Percentiles rank a stretch among this genome's conserved stretches.
These are phyloP conservation scores for Xylophagus ater DNA, from an alignment of 2,888 invertebrate species.

Conservation along the genomic window DNA sequence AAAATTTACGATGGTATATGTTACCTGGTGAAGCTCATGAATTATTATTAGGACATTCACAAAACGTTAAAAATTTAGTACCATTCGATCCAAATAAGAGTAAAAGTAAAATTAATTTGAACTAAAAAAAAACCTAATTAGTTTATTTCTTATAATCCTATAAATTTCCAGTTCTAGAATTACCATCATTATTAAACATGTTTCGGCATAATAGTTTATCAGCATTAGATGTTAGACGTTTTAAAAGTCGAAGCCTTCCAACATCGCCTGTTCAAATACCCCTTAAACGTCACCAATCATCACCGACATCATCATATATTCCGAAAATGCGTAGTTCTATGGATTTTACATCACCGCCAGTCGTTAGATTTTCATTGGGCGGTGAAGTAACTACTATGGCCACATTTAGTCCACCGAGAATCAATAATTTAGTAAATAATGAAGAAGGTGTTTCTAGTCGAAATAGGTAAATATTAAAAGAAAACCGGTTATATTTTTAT, in stretches of 20 bases:
- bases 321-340: constrained; percentile 8
- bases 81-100: constrained; percentile 59
- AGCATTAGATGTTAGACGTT: constrained; percentile 49
- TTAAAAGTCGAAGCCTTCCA: constrained; percentile 27
- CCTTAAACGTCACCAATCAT: constrained; percentile 16
- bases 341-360: constrained; percentile 15
- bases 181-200: constrained; percentile 42
- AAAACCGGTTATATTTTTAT: background rate
- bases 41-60: constrained; percentile 58
- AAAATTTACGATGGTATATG: constrained; percentile 77
- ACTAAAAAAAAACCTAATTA: background rate
- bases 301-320: constrained; percentile 13
- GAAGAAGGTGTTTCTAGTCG: constrained; percentile 17
- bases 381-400: constrained; percentile 20
- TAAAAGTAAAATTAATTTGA: constrained; percentile 9
- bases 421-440: constrained; percentile 13
- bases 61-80: constrained; percentile 63
- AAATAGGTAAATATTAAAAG: constrained; percentile 18
- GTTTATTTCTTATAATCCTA: background rate
- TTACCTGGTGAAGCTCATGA: constrained; percentile 77
- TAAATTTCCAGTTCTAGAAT: constrained; percentile 26
- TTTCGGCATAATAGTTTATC: constrained; percentile 60
- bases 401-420: constrained; percentile 14
- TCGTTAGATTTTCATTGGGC: constrained; percentile 20
- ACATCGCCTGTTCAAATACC: constrained; percentile 23